Evolutionary conservation across 2,797 vertebrate species (phyloP).

Genomic region (Craterocephalus amniculus): DNA sequence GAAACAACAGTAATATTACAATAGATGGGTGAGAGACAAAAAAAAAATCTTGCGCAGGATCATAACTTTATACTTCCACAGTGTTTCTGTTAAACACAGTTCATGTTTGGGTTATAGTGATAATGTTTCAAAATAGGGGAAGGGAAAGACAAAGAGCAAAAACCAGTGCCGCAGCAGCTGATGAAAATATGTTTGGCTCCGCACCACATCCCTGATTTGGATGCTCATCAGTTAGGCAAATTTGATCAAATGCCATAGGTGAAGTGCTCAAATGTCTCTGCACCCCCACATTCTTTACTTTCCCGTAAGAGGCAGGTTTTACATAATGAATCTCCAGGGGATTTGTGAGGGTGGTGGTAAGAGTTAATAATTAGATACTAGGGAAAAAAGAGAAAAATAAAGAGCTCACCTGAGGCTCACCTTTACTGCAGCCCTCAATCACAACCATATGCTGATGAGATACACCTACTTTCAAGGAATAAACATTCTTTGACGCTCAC

Average conservation of each 20-base stretch:
- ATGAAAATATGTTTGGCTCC: constrained; percentile 65
- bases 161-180: constrained; percentile 56
- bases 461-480: constrained; percentile 39
- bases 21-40: constrained; percentile 14
- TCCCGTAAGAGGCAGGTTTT: constrained; percentile 32
- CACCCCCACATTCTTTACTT: constrained; percentile 22
- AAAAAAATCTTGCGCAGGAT: constrained; percentile 23
- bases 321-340: constrained; percentile 41
- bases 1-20: constrained; percentile 43
- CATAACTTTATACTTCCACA: constrained; percentile 22
- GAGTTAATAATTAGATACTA: constrained; percentile 34
- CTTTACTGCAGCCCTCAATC: constrained; percentile 71
- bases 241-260: constrained; percentile 58
- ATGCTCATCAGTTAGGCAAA: constrained; percentile 55
- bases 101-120: constrained; percentile 37
- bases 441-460: constrained; percentile 72
- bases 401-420: constrained; percentile 71
- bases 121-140: constrained; percentile 32
- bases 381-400: constrained; percentile 39
- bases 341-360: constrained; percentile 17
- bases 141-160: constrained; percentile 29
- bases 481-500: constrained; percentile 50
- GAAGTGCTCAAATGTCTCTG: constrained; percentile 39
- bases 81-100: constrained; percentile 26
- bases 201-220: constrained; percentile 43